Evolutionary conservation across 2,113 vertebrate species (phyloP).

Genomic region (Sciurus niger): DNA sequence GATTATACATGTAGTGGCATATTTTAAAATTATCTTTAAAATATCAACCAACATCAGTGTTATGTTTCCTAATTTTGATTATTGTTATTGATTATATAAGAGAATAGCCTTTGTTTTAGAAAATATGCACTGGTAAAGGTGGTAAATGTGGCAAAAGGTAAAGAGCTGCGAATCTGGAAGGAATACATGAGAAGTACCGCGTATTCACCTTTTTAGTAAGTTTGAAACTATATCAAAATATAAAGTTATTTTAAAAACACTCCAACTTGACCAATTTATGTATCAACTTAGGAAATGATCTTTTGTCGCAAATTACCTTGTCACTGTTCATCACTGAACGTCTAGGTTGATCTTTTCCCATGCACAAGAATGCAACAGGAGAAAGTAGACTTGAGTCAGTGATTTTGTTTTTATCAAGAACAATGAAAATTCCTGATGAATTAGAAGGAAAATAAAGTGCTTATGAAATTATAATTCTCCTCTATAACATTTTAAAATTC

Average conservation of each 20-base stretch:
- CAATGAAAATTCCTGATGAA: neutral
- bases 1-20: neutral
- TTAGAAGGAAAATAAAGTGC: slow-evolving; percentile 21
- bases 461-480: neutral
- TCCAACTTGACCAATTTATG: neutral
- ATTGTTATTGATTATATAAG: slow-evolving; percentile 31
- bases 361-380: neutral
- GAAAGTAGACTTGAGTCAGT: neutral
- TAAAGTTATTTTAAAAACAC: neutral
- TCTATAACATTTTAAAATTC: slow-evolving; percentile 27
- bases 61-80: slow-evolving; percentile 23
- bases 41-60: neutral
- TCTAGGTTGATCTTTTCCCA: neutral
- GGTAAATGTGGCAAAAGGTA: slow-evolving; percentile 43
- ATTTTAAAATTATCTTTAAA: slow-evolving; percentile 54
- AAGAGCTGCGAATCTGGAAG: neutral
- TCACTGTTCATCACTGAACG: neutral
- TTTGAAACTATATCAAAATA: slow-evolving; percentile 21
- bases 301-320: neutral
- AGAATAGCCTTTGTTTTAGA: slow-evolving; percentile 53
- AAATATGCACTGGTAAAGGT: neutral
- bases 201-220: neutral
- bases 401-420: slow-evolving; percentile 56
- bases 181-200: neutral
- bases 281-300: slow-evolving; percentile 2